phyloP scores from a whole-genome alignment of 2,797 vertebrate genomes.

The Myripristis murdjan region DNA sequence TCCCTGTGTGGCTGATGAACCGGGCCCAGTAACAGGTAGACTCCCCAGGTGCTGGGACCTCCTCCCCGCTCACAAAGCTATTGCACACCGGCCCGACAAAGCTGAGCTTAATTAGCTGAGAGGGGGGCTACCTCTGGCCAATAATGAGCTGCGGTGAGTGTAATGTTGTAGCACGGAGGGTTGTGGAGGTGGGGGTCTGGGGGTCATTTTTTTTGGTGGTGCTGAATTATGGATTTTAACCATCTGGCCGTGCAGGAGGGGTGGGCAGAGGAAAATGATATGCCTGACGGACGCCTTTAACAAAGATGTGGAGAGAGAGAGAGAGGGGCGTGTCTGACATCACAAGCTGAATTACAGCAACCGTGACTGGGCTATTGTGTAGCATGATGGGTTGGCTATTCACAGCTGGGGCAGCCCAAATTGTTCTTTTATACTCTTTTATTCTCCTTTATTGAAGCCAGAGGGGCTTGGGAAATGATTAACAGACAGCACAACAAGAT shows the following conservation, averaged over 20 bases:
- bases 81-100: conserved; percentile 90
- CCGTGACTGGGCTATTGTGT: conserved; percentile 91
- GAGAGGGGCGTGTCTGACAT: conserved; percentile 92
- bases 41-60: conserved; percentile 92
- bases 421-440: conserved; percentile 91
- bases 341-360: conserved; percentile 91
- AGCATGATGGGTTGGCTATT: conserved; percentile 89
- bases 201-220: conserved; percentile 86
- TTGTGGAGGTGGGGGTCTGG: conserved; percentile 79
- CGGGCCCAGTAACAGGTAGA: conserved; percentile 89
- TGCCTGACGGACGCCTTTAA: conserved; percentile 92
- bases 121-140: conserved; percentile 84
- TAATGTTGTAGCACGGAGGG: conserved; percentile 84
- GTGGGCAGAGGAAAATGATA: conserved; percentile 75
- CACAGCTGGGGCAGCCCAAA: conserved; percentile 91
- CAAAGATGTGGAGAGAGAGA: conserved; percentile 93
- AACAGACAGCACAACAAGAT: conserved; percentile 83
- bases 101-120: conserved; percentile 96
- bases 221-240: conserved; percentile 99
- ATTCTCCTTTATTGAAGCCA: conserved; percentile 89
- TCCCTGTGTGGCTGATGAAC: conserved; percentile 80
- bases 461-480: conserved; percentile 87
- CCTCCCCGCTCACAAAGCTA: conserved; percentile 88
- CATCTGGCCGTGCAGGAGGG: conserved; percentile 93
- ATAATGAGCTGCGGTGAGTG: conserved; percentile 84